Evolutionary conservation across 2,113 vertebrate genomes (phyloP).

Genomic region (Illadopsis cleaveri): DNA sequence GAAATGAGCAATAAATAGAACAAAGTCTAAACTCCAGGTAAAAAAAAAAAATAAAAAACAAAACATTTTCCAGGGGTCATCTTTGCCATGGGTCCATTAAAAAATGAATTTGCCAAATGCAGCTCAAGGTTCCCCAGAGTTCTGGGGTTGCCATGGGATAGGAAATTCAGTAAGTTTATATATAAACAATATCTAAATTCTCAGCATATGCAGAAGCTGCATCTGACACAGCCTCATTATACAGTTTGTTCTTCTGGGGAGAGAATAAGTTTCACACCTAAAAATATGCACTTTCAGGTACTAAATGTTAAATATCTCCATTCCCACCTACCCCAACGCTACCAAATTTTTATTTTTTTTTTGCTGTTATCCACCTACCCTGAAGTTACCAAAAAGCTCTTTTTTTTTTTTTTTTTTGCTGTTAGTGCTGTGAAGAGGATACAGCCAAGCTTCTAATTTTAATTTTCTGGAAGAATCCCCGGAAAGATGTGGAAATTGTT

Average conservation of each 20-base stretch:
- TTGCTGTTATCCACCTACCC: background rate
- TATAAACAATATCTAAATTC: background rate
- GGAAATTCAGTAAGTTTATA: background rate
- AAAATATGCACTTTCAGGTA: background rate
- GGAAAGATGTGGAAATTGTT: background rate
- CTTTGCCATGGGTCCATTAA: background rate
- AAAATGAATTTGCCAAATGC: background rate
- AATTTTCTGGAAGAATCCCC: background rate
- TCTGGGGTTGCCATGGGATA: background rate
- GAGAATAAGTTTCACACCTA: background rate
- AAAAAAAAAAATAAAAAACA: too few species aligned
- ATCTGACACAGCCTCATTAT: background rate
- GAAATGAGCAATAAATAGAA: rapidly evolving
- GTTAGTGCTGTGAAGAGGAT: background rate
- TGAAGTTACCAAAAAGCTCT: background rate
- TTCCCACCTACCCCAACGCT: background rate
- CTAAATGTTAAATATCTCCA: background rate
- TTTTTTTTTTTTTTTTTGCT: background rate
- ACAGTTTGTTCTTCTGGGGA: background rate
- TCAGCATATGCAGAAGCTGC: background rate
- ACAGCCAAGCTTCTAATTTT: background rate
- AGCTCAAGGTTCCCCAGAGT: background rate
- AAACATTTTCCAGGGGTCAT: background rate
- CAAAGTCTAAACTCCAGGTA: background rate
- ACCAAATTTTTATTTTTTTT: background rate